These are phyloP conservation scores for Alethe castanea DNA, from an alignment of 2,113 vertebrate genomes.

Conservation along the genomic window DNA sequence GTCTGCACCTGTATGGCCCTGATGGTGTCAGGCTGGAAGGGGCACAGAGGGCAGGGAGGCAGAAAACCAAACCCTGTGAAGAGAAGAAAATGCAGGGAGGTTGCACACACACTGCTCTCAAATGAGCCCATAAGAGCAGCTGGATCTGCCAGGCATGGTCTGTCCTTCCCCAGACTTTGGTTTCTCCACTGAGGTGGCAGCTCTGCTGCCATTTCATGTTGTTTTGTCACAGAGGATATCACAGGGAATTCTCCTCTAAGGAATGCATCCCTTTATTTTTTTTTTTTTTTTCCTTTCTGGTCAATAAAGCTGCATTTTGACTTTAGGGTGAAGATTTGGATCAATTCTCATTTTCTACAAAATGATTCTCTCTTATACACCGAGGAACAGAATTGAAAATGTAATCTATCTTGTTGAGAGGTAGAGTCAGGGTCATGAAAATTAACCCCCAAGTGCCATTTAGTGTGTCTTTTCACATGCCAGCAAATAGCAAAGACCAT, in stretches of 20 bases:
- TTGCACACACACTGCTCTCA: background rate
- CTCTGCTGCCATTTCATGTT: background rate
- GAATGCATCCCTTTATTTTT: background rate
- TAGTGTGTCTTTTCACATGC: background rate
- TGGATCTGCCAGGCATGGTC: background rate
- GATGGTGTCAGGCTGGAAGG: background rate
- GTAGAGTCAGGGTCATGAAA: slow-evolving; percentile 47
- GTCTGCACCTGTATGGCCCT: background rate
- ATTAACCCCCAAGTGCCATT: slow-evolving; percentile 48
- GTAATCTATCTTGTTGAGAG: slow-evolving; percentile 61
- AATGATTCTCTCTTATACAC: slow-evolving; percentile 51
- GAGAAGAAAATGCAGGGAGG: background rate
- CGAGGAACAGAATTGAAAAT: slow-evolving; percentile 56
- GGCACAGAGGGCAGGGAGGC: background rate
- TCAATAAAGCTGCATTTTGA: slow-evolving; percentile 59
- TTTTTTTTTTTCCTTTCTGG: background rate
- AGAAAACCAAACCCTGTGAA: background rate
- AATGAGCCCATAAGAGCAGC: accelerated
- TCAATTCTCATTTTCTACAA: slow-evolving; percentile 68
- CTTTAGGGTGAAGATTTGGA: slow-evolving; percentile 56
- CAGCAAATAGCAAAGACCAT: background rate
- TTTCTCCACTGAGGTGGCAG: background rate
- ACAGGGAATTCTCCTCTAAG: background rate
- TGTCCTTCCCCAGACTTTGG: background rate
- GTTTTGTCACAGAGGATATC: background rate